A percentile compares a stretch with the other conserved stretches of the same genome.
phyloP scores from a whole-genome alignment of 2,797 vertebrate genomes.

The Pseudochirops cupreus region DNA sequence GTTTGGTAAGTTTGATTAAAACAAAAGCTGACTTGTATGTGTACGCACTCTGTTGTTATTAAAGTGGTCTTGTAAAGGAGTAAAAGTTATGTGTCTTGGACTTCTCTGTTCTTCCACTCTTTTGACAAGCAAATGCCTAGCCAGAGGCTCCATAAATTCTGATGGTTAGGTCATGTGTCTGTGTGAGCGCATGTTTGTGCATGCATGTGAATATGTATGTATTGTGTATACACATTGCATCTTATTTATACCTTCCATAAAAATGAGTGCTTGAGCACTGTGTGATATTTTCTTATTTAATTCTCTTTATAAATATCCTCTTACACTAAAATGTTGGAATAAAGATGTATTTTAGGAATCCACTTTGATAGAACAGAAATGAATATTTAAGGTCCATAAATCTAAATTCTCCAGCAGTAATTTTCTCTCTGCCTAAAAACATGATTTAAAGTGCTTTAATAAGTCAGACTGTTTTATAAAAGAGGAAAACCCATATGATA shows the following conservation, averaged over 20 bases:
- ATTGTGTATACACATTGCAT: background rate
- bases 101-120: background rate
- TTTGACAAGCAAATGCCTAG: background rate
- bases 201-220: background rate
- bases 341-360: background rate
- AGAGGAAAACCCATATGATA: background rate
- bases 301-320: background rate
- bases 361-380: background rate
- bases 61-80: background rate
- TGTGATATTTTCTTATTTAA: background rate
- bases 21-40: background rate
- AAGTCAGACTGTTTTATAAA: background rate
- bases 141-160: no score
- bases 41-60: background rate
- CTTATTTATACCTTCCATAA: background rate
- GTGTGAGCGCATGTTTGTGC: background rate
- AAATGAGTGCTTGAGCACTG: background rate
- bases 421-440: background rate
- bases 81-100: background rate
- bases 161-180: background rate
- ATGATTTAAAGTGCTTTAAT: background rate
- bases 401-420: background rate
- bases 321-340: background rate
- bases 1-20: constrained; percentile 91
- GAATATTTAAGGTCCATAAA: background rate